These are phyloP conservation scores for Caenorhabditis drosophilae DNA, from an alignment of 2,888 invertebrate species.

Conservation along the genomic window DNA sequence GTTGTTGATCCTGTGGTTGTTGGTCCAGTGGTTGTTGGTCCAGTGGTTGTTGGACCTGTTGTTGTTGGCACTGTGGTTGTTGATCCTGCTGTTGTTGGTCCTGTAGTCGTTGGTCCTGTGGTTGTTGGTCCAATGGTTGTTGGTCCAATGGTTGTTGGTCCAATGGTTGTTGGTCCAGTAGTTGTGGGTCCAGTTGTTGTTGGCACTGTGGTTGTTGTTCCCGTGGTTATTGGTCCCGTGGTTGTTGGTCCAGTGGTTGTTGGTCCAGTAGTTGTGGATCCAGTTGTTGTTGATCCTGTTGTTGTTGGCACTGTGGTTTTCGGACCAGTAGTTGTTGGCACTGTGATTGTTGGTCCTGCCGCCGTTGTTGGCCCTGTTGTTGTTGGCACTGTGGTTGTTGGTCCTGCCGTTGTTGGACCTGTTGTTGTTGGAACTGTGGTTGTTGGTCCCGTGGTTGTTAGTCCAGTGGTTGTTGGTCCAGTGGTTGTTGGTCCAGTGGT, in stretches of 20 bases:
- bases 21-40: no score
- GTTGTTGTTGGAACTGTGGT: background rate
- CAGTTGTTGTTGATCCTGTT: background rate
- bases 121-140: background rate
- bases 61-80: background rate
- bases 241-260: background rate
- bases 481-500: background rate
- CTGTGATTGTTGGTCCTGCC: slow-evolving; percentile 1
- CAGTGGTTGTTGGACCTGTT: no score
- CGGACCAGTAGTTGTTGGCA: background rate
- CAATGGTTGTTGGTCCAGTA: no score
- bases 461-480: background rate
- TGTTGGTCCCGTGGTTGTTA: slow-evolving; percentile 2
- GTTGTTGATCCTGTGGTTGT: no score
- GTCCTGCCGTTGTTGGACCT: slow-evolving; percentile 1
- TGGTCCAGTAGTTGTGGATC: slow-evolving; percentile 1
- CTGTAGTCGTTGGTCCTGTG: slow-evolving; percentile 1
- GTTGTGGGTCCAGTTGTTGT: background rate
- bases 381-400: background rate
- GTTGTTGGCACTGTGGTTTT: slow-evolving; percentile 6
- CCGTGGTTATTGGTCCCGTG: background rate
- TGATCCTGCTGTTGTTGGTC: slow-evolving; percentile 1
- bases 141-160: slow-evolving; percentile 2
- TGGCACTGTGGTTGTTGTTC: background rate
- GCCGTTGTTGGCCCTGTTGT: slow-evolving; percentile 3